A percentile compares a stretch with the other conserved stretches of the same genome.
Conservation (phyloP, 1,140 invertebrate genomes). For the Bombus impatiens region DNA sequence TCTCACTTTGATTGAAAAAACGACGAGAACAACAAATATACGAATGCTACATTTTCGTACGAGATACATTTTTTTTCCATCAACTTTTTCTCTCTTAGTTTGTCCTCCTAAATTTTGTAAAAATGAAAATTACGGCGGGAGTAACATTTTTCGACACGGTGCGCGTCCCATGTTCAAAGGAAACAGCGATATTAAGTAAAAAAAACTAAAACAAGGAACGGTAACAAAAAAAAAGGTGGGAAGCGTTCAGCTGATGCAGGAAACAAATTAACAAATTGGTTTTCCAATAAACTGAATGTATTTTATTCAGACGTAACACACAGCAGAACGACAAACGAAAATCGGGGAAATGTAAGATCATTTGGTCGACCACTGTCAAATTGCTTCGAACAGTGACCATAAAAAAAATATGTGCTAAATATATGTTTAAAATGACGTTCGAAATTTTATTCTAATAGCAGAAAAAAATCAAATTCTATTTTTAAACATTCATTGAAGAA, state of each 20-base stretch:
- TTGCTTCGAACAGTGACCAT: too few species aligned
- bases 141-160: not conserved
- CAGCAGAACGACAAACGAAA: too few species aligned
- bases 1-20: not conserved
- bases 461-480: too few species aligned
- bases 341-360: too few species aligned
- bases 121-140: not conserved
- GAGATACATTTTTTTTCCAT: not conserved
- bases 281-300: not conserved
- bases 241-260: not conserved
- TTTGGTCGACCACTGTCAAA: too few species aligned
- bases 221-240: rapidly evolving
- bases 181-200: not conserved
- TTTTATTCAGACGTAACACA: not conserved
- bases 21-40: not conserved
- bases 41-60: not conserved
- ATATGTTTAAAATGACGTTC: too few species aligned
- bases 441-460: too few species aligned
- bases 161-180: not conserved
- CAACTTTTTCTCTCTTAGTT: too few species aligned
- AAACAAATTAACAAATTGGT: slow-evolving; percentile 13
- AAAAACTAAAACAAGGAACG: not conserved
- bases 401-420: too few species aligned
- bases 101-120: not conserved
- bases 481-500: too few species aligned